phyloP scores from a whole-genome alignment of 2,113 vertebrate species.

The Tyto alba region DNA sequence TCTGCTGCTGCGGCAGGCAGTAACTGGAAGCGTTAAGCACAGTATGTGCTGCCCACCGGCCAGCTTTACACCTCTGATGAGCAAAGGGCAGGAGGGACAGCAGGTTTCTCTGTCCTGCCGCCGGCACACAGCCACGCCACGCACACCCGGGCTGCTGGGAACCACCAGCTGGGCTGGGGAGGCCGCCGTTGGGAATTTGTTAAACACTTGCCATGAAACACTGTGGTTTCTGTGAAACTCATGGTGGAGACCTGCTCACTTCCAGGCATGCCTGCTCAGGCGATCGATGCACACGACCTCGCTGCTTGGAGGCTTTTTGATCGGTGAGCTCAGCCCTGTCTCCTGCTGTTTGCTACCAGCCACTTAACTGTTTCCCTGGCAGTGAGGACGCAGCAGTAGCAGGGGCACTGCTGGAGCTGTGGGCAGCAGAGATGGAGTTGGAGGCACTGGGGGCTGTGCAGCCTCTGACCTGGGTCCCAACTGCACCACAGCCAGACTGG shows the following conservation, averaged over 20 bases:
- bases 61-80: neutral
- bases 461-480: neutral
- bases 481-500: neutral
- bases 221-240: neutral
- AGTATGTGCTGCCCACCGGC: fast-evolving
- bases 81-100: neutral
- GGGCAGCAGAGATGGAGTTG: neutral
- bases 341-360: neutral
- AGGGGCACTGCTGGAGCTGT: neutral
- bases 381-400: neutral
- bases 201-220: neutral
- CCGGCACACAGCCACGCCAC: fast-evolving
- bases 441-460: neutral
- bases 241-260: neutral
- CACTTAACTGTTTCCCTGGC: neutral
- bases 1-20: neutral
- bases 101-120: neutral
- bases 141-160: neutral
- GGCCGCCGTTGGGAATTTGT: neutral
- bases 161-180: neutral
- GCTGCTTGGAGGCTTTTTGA: neutral
- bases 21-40: neutral
- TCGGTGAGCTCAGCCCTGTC: neutral
- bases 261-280: neutral
- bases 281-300: fast-evolving